Conservation (phyloP, 2,888 invertebrate genomes). For the Emmelina monodactyla region DNA sequence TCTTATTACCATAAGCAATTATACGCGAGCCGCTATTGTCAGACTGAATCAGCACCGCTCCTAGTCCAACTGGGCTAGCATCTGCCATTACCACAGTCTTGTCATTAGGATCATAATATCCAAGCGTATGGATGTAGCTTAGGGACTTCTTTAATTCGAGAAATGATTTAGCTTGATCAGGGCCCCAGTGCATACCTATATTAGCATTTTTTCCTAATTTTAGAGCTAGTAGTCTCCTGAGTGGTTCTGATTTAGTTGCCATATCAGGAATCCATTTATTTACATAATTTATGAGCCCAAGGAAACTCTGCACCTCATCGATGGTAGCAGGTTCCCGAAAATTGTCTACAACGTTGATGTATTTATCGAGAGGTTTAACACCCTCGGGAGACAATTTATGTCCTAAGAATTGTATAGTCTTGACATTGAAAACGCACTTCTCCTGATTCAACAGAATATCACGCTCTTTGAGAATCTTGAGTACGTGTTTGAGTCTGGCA, state of each 20-base stretch:
- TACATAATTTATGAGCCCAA: conserved; percentile 6
- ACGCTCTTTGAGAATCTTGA: too few species aligned
- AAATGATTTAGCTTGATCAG: neutral
- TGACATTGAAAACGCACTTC: too few species aligned
- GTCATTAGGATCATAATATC: neutral
- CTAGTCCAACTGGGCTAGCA: conserved; percentile 4
- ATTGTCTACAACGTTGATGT: neutral
- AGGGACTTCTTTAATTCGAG: neutral
- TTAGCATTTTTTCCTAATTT: conserved; percentile 2
- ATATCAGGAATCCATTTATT: conserved; percentile 16
- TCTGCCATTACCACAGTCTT: conserved; percentile 6
- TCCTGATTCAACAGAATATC: neutral
- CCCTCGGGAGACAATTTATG: too few species aligned
- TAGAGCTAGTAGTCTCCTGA: neutral
- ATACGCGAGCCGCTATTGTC: conserved; percentile 6
- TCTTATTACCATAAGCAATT: conserved; percentile 8
- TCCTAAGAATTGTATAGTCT: too few species aligned
- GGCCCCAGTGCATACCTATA: neutral
- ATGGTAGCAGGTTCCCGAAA: conserved; percentile 2
- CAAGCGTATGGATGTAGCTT: neutral
- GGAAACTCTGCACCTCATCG: conserved; percentile 13
- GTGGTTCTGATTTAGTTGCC: conserved; percentile 3
- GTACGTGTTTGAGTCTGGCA: too few species aligned
- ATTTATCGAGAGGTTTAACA: too few species aligned
- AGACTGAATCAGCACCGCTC: conserved; percentile 2